Base-by-base conservation (phyloP, 2,888 invertebrate genomes). In the Glyphotaelius pellucidus region DNA sequence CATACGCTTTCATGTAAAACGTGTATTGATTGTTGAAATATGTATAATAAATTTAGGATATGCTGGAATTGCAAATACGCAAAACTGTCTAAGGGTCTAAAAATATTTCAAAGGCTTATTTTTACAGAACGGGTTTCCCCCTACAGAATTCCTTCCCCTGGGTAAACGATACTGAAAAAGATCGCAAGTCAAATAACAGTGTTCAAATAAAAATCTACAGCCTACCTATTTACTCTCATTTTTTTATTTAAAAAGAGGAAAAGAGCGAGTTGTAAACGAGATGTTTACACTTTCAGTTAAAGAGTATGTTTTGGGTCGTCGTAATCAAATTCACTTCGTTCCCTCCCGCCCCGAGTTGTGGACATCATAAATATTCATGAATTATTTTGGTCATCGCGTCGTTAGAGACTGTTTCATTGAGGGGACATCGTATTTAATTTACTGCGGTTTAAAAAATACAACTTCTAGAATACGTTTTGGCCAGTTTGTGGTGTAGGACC, bases 291-390 rank as follows among this genome's bases (percentile, higher is more conserved):
- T 67, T 38, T 80, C 67, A 42, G 88, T 52, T 79, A 52, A 32
- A 67, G 88, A 79, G 88, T 80, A 80, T 67, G 67, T 89, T 80
- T 67, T 80, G 80, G 89, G 89, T 80, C 31, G n/a, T 79, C 4
- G 35, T 89, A 89, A 89, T 89, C 89, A 89, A 79, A 89, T 89
- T 89, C 80, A 38, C 80, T 89, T 38, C 79, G n/a, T 80, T 80
- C 30, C 30, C 67, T 67, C 67, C 67, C 25, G 25, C 25, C 67
- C 89, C 15, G 32, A 30, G 15, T 88, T 86, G 90, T 86, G 87
- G 87, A 92, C 85, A 19, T 83, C 92, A 92, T 92, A 90, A 92
- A 92, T 92, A 92, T 92, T 92, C 92, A 92, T 90, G 90, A 88
- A 89, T 88, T 89, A 89, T 91, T 89, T 89, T 42, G 83, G 88